phyloP scores from a whole-genome alignment of 37 sponge, comb jelly and placozoan species.

The Cladorhizidae sp. region DNA sequence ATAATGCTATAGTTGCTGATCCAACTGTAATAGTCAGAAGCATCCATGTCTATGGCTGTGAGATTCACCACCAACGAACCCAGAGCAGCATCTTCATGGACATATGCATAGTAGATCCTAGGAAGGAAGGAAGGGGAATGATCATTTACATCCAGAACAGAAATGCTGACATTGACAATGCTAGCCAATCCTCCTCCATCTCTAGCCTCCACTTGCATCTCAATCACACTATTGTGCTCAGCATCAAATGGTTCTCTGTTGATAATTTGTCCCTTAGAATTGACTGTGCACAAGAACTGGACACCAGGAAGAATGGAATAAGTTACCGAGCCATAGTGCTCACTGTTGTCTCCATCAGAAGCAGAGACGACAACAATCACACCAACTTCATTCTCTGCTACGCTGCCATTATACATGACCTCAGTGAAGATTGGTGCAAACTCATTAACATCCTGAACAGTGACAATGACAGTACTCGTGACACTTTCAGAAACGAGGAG shows the following conservation, averaged over 20 bases:
- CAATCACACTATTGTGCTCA: neutral
- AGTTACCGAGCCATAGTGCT: constrained; percentile 23
- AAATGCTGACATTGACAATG: constrained; percentile 25
- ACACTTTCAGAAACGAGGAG: neutral
- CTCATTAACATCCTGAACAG: constrained; percentile 53
- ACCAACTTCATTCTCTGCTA: constrained; percentile 26
- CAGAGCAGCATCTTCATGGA: constrained; percentile 40
- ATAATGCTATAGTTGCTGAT: constrained; percentile 14
- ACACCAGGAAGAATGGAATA: constrained; percentile 17
- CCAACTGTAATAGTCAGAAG: neutral
- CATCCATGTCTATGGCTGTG: constrained; percentile 36
- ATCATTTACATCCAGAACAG: constrained; percentile 60
- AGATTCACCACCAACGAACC: constrained; percentile 16
- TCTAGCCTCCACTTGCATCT: constrained; percentile 28
- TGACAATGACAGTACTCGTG: constrained; percentile 14
- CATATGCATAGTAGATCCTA: constrained; percentile 3
- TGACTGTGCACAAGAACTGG: constrained; percentile 8
- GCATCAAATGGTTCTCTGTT: constrained; percentile 41
- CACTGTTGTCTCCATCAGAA: constrained; percentile 39
- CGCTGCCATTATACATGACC: constrained; percentile 2
- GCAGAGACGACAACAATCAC: constrained; percentile 32
- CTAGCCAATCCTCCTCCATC: constrained; percentile 44
- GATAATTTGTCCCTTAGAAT: constrained; percentile 24
- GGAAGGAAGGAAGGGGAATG: constrained; percentile 36
- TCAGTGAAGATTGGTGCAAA: constrained; percentile 39